Base-by-base conservation (phyloP, 2,113 vertebrate species). In the Pedionomus torquatus region DNA sequence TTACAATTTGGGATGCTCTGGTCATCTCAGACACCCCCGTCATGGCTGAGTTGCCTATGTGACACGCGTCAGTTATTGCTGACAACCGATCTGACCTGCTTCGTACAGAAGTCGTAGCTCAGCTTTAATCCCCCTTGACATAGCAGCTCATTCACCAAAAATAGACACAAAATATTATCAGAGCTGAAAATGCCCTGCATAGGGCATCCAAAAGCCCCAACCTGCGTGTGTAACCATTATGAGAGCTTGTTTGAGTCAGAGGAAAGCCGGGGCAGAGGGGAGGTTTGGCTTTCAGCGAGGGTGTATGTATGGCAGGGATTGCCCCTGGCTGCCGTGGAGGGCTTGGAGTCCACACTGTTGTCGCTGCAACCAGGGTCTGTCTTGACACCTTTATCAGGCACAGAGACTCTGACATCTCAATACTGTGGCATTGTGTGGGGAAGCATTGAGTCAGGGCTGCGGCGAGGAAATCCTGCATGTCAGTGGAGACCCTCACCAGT, bases 351-450 rank as follows among this genome's bases (percentile, higher is more conserved):
- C 3, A 10, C 4, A 2, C 78, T 76, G 35, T 9, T 76, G 94
- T 91, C 17, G 52, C 89, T 19, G 74, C 16, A 25, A 7, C 41
- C 6, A 1, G 30, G 66, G 55, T 92, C 95, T 68, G 61, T 76
- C 94, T 87, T 94, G 96, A 97, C 81, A 92, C 97, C 94, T 97
- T 92, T 87, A 97, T 96, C 95, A 92, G 77, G 80, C 95, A 6
- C 57, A 33, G 92, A 75, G 91, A 12, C 83, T 84, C 86, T 96
- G 96, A 95, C 95, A 94, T 97, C 97, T 97, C 95, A 97, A 95
- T 97, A 96, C 72, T 25, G 63, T 12, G 4, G 43, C 89, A 81
- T 93, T 96, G 95, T 97, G 89, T 91, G 88, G 70, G 78, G 58
- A 72, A 61, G 71, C 78, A 91, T 90, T 94, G 95, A 95, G 75